Percentiles rank a stretch among this genome's conserved stretches.
phyloP scores from a whole-genome alignment of 1,140 invertebrate species.

The Phenacoccus solenopsis region DNA sequence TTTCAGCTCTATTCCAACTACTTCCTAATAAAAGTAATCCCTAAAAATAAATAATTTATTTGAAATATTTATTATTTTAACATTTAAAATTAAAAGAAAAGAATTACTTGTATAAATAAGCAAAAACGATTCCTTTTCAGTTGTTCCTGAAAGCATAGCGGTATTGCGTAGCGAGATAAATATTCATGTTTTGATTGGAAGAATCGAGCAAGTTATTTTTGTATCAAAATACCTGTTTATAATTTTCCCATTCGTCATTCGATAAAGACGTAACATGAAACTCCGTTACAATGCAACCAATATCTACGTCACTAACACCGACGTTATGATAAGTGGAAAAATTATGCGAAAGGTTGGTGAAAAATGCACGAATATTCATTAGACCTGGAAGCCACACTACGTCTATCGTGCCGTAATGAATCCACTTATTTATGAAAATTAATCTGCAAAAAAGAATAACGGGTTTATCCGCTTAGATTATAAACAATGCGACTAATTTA shows the following conservation, averaged over 20 bases:
- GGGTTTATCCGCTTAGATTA: background rate
- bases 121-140: background rate
- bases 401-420: background rate
- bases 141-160: background rate
- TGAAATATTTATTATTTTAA: background rate
- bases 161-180: background rate
- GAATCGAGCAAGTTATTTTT: background rate
- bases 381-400: background rate
- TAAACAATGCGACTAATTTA: background rate
- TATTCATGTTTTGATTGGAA: background rate
- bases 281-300: background rate
- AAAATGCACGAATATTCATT: background rate
- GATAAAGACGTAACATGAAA: background rate
- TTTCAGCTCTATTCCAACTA: background rate
- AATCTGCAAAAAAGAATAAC: background rate
- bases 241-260: background rate
- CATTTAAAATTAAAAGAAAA: background rate
- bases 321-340: background rate
- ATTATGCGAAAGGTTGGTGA: background rate
- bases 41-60: background rate
- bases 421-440: background rate
- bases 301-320: background rate
- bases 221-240: background rate
- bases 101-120: background rate
- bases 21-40: background rate